Evolutionary conservation across 2,888 invertebrate genomes (phyloP).

Genomic region (Theretra japonica): DNA sequence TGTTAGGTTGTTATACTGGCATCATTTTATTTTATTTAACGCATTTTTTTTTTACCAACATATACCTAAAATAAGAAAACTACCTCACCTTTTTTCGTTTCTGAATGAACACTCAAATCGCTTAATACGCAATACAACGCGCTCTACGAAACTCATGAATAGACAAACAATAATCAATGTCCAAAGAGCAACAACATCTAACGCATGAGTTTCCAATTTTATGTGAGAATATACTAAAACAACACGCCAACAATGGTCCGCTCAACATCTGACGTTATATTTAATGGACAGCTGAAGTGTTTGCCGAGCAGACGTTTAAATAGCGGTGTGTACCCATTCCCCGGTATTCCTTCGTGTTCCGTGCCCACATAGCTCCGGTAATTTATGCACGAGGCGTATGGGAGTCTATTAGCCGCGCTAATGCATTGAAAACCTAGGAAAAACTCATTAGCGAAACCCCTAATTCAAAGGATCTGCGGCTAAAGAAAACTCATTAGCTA

Average conservation of each 20-base stretch:
- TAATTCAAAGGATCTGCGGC: conserved; percentile 7
- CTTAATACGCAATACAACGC: neutral
- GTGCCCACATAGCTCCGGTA: conserved; percentile 14
- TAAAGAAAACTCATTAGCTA: conserved; percentile 19
- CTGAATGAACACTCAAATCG: too few relatives aligned
- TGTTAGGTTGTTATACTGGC: too few relatives aligned
- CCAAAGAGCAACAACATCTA: neutral
- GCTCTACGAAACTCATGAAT: neutral
- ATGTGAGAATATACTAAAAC: conserved; percentile 23
- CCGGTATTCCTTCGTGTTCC: conserved; percentile 25
- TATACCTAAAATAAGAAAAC: too few relatives aligned
- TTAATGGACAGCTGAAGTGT: conserved; percentile 28
- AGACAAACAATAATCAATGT: conserved; percentile 2
- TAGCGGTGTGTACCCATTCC: conserved; percentile 39
- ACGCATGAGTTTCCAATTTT: conserved; percentile 22
- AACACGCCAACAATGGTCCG: conserved; percentile 25
- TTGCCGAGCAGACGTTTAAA: conserved; percentile 36
- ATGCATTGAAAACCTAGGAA: conserved; percentile 8
- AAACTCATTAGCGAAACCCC: conserved; percentile 20
- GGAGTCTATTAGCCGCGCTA: conserved; percentile 17
- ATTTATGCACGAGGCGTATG: conserved; percentile 14
- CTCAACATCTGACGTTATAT: conserved; percentile 24
- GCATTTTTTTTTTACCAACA: too few relatives aligned
- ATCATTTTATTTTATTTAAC: too few relatives aligned
- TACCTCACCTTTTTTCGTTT: too few relatives aligned